A percentile compares a stretch with the other conserved stretches of the same genome.
Conservation (phyloP, 2,888 invertebrate species). For the Philaethria dido region DNA sequence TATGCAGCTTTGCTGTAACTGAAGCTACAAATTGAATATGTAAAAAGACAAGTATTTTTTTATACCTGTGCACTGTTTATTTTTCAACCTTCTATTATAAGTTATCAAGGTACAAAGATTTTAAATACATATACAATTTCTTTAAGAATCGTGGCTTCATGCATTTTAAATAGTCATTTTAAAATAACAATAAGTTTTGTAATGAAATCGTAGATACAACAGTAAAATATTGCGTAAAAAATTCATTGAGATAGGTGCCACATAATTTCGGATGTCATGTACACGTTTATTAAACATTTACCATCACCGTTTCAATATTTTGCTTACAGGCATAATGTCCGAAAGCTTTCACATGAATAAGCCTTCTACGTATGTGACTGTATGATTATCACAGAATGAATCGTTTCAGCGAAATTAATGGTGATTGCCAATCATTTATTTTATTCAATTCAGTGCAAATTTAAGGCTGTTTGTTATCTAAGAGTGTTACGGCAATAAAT, state of each 20-base stretch:
- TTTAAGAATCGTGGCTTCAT: no score
- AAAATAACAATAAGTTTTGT: not conserved
- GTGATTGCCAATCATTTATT: not conserved
- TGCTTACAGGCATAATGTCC: conserved; percentile 21
- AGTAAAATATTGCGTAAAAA: not conserved
- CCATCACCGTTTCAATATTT: conserved; percentile 13
- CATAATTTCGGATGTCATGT: conserved; percentile 9
- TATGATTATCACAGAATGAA: conserved; percentile 18
- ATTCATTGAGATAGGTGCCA: not conserved
- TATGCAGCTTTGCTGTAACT: no score
- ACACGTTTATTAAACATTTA: conserved; percentile 20
- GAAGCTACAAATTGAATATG: no score
- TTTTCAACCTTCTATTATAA: no score
- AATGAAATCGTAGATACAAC: not conserved
- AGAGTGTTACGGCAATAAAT: not conserved
- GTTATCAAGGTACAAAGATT: no score
- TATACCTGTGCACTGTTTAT: no score
- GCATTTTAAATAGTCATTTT: no score
- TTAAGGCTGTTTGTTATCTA: not conserved
- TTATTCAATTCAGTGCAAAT: conserved; percentile 1
- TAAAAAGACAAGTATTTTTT: no score
- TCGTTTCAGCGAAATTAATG: conserved; percentile 4
- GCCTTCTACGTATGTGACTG: conserved; percentile 12
- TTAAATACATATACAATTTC: no score
- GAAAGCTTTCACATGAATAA: conserved; percentile 13